Conservation (phyloP, 2,113 vertebrate species). For the Mastomys coucha region DNA sequence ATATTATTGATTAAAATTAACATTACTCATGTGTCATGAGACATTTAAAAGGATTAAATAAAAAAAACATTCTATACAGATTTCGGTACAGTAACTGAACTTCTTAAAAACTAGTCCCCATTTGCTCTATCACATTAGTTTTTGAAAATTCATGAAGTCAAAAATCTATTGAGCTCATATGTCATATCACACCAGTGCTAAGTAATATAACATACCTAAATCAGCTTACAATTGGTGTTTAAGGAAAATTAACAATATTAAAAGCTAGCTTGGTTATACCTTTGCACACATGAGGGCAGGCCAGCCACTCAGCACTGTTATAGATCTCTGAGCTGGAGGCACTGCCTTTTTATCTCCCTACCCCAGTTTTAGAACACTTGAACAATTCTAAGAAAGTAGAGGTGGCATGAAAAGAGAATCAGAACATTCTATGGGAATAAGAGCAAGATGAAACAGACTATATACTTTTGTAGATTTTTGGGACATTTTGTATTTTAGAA, state of each 20-base stretch:
- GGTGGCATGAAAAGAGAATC: fast-evolving
- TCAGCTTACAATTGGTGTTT: background rate
- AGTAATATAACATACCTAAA: background rate
- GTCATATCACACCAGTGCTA: background rate
- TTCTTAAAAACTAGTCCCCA: background rate
- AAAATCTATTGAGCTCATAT: background rate
- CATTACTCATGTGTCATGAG: background rate
- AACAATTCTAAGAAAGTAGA: background rate
- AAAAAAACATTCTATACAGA: background rate
- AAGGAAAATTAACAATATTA: background rate
- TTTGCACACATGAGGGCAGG: background rate
- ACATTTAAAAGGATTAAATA: background rate
- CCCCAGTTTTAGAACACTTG: background rate
- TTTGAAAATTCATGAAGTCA: background rate
- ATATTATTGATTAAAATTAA: background rate
- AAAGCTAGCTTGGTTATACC: background rate
- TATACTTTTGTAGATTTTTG: background rate
- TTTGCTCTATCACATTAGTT: background rate
- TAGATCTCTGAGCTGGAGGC: background rate
- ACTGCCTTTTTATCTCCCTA: background rate
- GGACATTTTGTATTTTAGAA: too few species aligned
- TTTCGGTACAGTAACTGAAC: background rate
- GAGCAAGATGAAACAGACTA: background rate
- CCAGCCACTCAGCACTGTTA: background rate
- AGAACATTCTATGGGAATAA: background rate